Evolutionary conservation across 2,888 invertebrate species (phyloP), one percentile per base, ranked within the genome.

Genomic region (Drosophila bunnanda): DNA sequence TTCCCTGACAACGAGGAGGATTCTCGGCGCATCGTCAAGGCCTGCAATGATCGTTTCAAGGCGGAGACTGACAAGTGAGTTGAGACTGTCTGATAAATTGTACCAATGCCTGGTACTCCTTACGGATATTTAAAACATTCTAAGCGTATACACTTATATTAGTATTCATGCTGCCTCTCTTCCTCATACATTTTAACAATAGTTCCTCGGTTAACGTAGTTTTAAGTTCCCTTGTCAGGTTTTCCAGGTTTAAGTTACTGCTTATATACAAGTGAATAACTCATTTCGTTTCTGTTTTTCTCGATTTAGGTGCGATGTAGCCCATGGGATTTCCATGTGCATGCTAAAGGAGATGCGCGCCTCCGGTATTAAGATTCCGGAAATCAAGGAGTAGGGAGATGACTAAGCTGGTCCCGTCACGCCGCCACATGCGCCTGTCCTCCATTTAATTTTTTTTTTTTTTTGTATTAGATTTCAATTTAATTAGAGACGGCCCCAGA

Each of bases 251-350:
- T 25, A 4, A 25, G 15, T 43, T 15, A 15, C 8, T 22, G 12
- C 12, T 12, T 20, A 12, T 6, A 4, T 17, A 7, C 28, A n/a
- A 46, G 5, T 17, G 1, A n/a, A 13, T 52, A 22, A n/a, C 15
- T 0, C 4, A 12, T 15, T 15, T 39, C 17, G 2, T 39, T 17
- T 54, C 13, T 50, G 13, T 10, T 4, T 13, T 17, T 12, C 28
- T 17, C 20, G 10, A 10, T 28, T 34, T 22, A 90, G 90, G 43
- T 90, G 90, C 73, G 89, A 88, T 55, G 79, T 73, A 9, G 90
- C 88, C 13, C 90, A 90, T 38, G 56, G 53, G 5, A 80, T 90
- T 20, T 65, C 82, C 58, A 87, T 90, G 77, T 90, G 90, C 60
- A 80, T 89, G 71, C 58, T 90, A 22, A 43, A 50, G 8, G 79